phyloP scores from a whole-genome alignment of 2,797 vertebrate genomes.

The Cyprinodon diabolis region DNA sequence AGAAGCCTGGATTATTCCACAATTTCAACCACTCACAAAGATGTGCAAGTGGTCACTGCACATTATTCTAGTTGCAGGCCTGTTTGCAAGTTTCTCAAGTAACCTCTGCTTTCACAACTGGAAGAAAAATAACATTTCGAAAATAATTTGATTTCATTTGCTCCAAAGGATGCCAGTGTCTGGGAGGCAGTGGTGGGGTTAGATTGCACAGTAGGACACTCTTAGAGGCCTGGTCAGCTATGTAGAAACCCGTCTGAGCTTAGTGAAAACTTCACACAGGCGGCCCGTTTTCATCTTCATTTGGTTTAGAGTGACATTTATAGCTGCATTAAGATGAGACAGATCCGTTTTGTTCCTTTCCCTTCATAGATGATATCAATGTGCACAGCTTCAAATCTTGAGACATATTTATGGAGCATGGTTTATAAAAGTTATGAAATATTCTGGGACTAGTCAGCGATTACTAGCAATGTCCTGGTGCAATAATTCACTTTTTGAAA shows the following conservation, averaged over 20 bases:
- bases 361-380: background rate
- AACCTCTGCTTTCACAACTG: slow-evolving; percentile 27
- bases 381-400: background rate
- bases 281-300: background rate
- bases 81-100: slow-evolving; percentile 33
- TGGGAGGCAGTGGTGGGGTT: background rate
- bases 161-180: slow-evolving; percentile 21
- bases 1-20: slow-evolving; percentile 12
- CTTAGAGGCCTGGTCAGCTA: background rate
- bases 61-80: slow-evolving; percentile 10
- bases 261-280: background rate
- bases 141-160: slow-evolving; percentile 31
- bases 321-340: too few species aligned
- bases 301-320: background rate
- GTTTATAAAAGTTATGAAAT: background rate
- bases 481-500: too few species aligned
- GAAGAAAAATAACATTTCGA: slow-evolving; percentile 36
- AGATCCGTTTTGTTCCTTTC: background rate
- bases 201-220: background rate
- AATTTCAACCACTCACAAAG: slow-evolving; percentile 28
- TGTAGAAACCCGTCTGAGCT: slow-evolving; percentile 2
- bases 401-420: background rate
- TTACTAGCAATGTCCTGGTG: background rate
- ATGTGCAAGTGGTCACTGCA: slow-evolving; percentile 11
- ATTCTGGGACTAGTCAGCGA: background rate